Evolutionary conservation across 2,113 vertebrate genomes (phyloP).

Genomic region (Tyto alba): DNA sequence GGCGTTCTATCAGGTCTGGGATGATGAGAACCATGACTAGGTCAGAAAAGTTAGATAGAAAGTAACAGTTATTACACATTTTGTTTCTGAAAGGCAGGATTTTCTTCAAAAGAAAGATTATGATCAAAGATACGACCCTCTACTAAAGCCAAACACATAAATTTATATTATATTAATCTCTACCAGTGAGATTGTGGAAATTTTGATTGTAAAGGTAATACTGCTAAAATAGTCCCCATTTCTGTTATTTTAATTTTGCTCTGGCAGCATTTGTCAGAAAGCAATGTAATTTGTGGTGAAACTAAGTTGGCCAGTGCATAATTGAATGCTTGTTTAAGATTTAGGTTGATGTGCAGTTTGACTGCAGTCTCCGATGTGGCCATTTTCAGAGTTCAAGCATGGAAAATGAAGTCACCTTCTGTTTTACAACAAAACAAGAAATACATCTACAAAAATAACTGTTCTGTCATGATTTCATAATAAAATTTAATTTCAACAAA

Average conservation of each 20-base stretch:
- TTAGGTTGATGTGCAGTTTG: not conserved
- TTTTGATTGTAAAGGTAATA: not conserved
- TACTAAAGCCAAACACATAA: not conserved
- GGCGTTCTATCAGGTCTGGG: not conserved
- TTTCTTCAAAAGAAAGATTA: not conserved
- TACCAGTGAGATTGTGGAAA: not conserved
- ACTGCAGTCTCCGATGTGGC: not conserved
- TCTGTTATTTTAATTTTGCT: not conserved
- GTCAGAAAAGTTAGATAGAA: not conserved
- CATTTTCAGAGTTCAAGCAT: not conserved
- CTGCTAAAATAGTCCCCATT: not conserved
- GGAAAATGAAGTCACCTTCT: not conserved
- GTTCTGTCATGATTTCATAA: not conserved
- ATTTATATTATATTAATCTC: not conserved
- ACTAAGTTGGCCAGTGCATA: not conserved
- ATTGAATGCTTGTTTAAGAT: not conserved
- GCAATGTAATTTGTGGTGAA: not conserved
- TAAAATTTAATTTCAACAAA: not conserved
- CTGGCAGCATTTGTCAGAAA: not conserved
- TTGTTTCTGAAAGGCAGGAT: not conserved
- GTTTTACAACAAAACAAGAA: not conserved
- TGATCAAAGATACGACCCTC: not conserved
- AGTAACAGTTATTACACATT: not conserved
- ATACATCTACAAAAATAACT: not conserved
- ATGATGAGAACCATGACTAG: not conserved